Evolutionary conservation across 2,113 vertebrate species (phyloP).

Genomic region (Antechinus flavipes): DNA sequence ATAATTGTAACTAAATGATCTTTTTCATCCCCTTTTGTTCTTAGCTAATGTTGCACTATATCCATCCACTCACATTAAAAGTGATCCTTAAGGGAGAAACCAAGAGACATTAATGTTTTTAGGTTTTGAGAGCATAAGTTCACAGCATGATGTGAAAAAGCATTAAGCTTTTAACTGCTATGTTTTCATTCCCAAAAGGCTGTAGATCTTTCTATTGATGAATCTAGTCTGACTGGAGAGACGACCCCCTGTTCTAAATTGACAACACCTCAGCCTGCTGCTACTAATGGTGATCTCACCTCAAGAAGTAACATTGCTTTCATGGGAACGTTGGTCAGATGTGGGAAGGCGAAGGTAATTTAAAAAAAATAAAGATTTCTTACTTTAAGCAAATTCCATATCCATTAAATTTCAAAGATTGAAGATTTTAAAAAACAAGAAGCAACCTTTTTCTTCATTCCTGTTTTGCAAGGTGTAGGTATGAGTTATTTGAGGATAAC

Average conservation of each 20-base stretch:
- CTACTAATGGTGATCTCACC: conserved; percentile 92
- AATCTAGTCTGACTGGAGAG: conserved; percentile 97
- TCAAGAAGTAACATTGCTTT: conserved; percentile 97
- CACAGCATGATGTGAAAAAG: not conserved
- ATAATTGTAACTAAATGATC: not conserved
- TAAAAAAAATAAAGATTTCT: not conserved
- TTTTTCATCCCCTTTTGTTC: not conserved
- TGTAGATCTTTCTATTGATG: conserved; percentile 93
- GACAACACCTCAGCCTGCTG: conserved; percentile 87
- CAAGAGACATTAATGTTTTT: not conserved
- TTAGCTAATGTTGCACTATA: not conserved
- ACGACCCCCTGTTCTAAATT: conserved; percentile 94
- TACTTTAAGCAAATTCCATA: conserved; percentile 1
- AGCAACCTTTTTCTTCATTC: not conserved
- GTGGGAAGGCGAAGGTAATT: conserved; percentile 97
- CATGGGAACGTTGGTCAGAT: conserved; percentile 98
- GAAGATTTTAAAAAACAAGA: not conserved
- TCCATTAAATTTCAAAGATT: not conserved
- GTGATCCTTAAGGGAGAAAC: not conserved
- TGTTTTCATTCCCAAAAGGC: conserved; percentile 85
- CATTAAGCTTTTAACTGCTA: conserved; percentile 3
- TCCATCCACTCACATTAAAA: not conserved
- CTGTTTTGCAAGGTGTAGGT: not conserved
- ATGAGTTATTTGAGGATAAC: not conserved
- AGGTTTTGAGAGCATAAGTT: not conserved